Evolutionary conservation across 1,140 invertebrate genomes (phyloP), one percentile per base, ranked within the genome.

Genomic region (Brachionus paranguensis): DNA sequence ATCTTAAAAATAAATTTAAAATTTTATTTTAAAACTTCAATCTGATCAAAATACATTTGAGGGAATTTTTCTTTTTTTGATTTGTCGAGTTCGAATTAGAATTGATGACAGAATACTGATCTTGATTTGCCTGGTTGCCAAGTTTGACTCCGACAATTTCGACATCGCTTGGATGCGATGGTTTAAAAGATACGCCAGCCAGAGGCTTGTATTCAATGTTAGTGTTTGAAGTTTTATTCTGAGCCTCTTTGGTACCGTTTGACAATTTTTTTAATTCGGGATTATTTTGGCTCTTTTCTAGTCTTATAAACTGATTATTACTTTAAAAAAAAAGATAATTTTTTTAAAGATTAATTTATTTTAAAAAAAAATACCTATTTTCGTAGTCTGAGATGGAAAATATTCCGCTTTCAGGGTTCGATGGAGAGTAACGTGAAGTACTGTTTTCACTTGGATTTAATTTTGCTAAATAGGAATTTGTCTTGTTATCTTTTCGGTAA

Each of bases 391-490:
- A 81, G 20, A 81, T 17, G n/a, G 78, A 81, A 68, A 64, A 81
- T 29, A 81, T 81, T 64, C 78, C 78, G 27, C 78, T 81, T 68
- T 81, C 78, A 6, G 78, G 78, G 64, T 81, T 81, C 5, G 78
- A 81, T 24, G 78, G 78, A n/a, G 78, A 27, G 24, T 81, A 81
- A 8, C 78, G 37, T 43, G 78, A 81, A 20, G 53, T 81, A 29
- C 17, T 81, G n/a, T 43, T 81, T 24, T 68, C 64, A 37, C 53
- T 47, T 12, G 53, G 37, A 37, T 81, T 81, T 68, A 81, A 27
- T 45, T 81, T 81, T 33, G 78, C 33, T 8, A 81, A 64, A 47
- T 81, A 81, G 14, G 43, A 64, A 68, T 81, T 81, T 0, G 29
- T 41, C 6, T 81, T 53, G 29, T 76, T 41, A 12, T 27, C 14